Base-by-base conservation (phyloP, 1,140 invertebrate genomes). In the Eufriesea mexicana region DNA sequence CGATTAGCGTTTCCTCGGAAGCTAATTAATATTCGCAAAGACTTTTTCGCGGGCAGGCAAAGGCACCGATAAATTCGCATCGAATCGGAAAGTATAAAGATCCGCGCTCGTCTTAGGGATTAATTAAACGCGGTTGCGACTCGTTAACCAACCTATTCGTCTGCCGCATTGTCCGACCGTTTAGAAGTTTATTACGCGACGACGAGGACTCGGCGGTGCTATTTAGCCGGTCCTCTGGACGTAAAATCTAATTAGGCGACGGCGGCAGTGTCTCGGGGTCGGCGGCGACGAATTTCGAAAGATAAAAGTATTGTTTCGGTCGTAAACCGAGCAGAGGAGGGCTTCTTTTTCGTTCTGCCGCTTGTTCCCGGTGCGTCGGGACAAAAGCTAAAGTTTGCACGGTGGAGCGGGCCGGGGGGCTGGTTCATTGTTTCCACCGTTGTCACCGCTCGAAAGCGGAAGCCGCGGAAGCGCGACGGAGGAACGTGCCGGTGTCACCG, bases 361-460 rank as follows among this genome's bases (percentile, higher is more conserved):
- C 54, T 45, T 42, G 59, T 57, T 61, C 47, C 64, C 45, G 57
- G 62, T 62, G 59, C 70, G 67, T 62, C n/a, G 28, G 23, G n/a
- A 75, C 79, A 79, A 88, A 88, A 79, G 72, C 72, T 73, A 66
- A 74, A 83, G 79, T 77, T 81, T 74, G 71, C 55, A 35, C 49
- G 55, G 20, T 45, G 51, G 47, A 78, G 62, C 51, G 55, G 66
- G 57, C 64, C 47, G 49, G 70, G 47, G 51, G 42, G 71, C 62
- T 59, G 35, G 75, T 49, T 85, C 79, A 83, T 88, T 89, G 86
- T 89, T 80, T 80, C 78, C 51, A 78, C 55, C 76, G 71, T 85
- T 88, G 86, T 85, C 83, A 25, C 61, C 54, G 71, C 68, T 85
- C 74, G 71, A 88, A 76, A 88, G 61, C 75, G 83, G 83, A 84